A percentile compares a stretch with the other conserved stretches of the same genome.
Conservation (phyloP, 2,113 vertebrate genomes). For the Xenus cinereus region DNA sequence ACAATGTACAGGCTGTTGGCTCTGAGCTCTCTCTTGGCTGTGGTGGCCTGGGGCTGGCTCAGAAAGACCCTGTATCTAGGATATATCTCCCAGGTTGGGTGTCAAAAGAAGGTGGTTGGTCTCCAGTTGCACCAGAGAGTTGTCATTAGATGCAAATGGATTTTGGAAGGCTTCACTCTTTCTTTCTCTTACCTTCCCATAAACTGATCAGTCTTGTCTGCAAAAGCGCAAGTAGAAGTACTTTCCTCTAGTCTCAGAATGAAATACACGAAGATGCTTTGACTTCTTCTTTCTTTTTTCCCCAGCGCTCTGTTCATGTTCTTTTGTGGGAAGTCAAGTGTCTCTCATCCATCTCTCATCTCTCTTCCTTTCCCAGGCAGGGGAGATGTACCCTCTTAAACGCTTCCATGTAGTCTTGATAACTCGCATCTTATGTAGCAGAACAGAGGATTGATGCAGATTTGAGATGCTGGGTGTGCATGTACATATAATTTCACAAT, state of each 20-base stretch:
- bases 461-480: neutral
- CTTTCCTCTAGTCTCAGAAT: neutral
- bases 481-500: neutral
- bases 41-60: neutral
- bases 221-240: neutral
- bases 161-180: neutral
- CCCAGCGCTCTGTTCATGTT: neutral
- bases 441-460: neutral
- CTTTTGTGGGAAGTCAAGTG: neutral
- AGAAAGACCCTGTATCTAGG: neutral
- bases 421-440: accelerated
- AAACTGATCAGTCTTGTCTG: neutral
- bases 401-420: neutral
- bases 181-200: neutral
- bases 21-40: neutral
- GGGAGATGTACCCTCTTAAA: neutral
- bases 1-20: neutral
- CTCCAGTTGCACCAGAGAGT: neutral
- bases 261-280: neutral
- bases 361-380: neutral
- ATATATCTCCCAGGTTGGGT: accelerated
- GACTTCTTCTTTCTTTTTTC: neutral
- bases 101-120: neutral
- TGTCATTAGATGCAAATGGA: neutral
- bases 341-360: neutral